Evolutionary conservation across 1,140 invertebrate species (phyloP).

Genomic region (Cephus cinctus): DNA sequence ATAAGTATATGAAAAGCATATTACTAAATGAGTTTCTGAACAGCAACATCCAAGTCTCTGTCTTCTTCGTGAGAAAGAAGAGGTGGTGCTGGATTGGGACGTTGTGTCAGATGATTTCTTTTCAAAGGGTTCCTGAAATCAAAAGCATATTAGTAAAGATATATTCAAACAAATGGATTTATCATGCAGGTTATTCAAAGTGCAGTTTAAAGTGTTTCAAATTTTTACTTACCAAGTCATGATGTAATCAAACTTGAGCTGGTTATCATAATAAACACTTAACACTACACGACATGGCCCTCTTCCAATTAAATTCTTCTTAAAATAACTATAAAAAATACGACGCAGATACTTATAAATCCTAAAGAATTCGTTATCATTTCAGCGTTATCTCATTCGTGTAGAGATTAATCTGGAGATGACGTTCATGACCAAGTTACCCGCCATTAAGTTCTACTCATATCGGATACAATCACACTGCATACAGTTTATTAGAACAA

Average conservation of each 20-base stretch:
- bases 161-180: not conserved
- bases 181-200: too few relatives aligned
- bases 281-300: too few relatives aligned
- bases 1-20: constrained; percentile 10
- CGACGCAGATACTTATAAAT: too few relatives aligned
- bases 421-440: too few relatives aligned
- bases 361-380: too few relatives aligned
- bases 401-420: too few relatives aligned
- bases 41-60: constrained; percentile 40
- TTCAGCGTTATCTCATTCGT: too few relatives aligned
- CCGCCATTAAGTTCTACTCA: too few relatives aligned
- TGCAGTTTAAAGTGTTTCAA: not conserved
- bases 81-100: constrained; percentile 42
- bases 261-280: constrained; percentile 2
- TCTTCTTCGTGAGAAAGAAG: constrained; percentile 41
- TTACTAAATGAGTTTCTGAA: constrained; percentile 48
- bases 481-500: too few relatives aligned
- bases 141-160: not conserved
- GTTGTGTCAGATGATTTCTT: constrained; percentile 37
- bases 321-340: too few relatives aligned
- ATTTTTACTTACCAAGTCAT: constrained; percentile 3
- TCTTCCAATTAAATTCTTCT: too few relatives aligned
- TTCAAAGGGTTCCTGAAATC: constrained; percentile 38
- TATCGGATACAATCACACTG: too few relatives aligned
- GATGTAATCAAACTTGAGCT: not conserved